These are phyloP conservation scores for Drosophila nr. medialis DNA, from an alignment of 2,888 invertebrate species.

Conservation along the genomic window DNA sequence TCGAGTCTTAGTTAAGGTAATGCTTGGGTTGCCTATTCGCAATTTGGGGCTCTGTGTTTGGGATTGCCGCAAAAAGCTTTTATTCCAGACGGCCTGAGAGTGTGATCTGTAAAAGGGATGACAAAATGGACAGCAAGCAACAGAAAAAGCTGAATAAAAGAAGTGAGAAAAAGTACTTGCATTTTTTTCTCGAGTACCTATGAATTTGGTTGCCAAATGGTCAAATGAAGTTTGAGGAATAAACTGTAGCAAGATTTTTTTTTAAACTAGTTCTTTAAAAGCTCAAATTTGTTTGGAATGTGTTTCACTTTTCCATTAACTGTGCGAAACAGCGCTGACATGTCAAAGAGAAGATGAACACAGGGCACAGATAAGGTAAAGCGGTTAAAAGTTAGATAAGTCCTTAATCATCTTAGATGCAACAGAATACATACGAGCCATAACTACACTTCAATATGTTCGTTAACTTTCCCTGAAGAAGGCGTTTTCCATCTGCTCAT, in stretches of 20 bases:
- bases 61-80: constrained; percentile 27
- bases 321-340: constrained; percentile 1
- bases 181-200: constrained; percentile 10
- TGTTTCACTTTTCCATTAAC: constrained; percentile 8
- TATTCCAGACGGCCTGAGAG: constrained; percentile 7
- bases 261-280: neutral
- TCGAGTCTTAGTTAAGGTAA: constrained; percentile 63
- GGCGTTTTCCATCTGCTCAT: neutral
- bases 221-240: constrained; percentile 35
- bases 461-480: constrained; percentile 21
- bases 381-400: constrained; percentile 1
- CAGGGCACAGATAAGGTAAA: no score
- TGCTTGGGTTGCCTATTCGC: constrained; percentile 35
- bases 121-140: constrained; percentile 16
- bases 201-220: constrained; percentile 39
- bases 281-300: neutral
- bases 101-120: constrained; percentile 29
- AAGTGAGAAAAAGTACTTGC: constrained; percentile 11
- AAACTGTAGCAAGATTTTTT: constrained; percentile 13
- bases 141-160: constrained; percentile 4
- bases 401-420: constrained; percentile 29
- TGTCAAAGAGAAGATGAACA: neutral
- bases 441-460: constrained; percentile 32
- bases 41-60: constrained; percentile 28
- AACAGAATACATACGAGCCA: constrained; percentile 2